Conservation (phyloP, 2,888 invertebrate species). For the Scelioninae gen. 1 region DNA sequence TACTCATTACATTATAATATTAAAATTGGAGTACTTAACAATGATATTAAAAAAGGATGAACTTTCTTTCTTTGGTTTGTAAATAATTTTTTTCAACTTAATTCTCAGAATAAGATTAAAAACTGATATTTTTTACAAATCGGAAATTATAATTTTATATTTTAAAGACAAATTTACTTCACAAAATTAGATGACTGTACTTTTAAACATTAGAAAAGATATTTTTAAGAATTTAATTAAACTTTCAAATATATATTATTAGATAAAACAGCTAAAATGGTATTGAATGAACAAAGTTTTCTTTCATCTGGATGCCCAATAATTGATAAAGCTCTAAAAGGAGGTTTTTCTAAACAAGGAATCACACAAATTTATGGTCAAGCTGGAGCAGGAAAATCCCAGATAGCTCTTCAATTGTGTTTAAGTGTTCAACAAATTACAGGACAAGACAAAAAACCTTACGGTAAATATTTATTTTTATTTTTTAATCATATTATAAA, state of each 20-base stretch:
- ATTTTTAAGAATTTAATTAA: too few relatives aligned
- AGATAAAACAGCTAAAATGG: slow-evolving; percentile 55
- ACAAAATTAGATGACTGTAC: too few relatives aligned
- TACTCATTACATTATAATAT: too few relatives aligned
- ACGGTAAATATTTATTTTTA: slow-evolving; percentile 80
- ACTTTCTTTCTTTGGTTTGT: too few relatives aligned
- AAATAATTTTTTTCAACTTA: too few relatives aligned
- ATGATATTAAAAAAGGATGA: too few relatives aligned
- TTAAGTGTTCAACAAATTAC: slow-evolving; percentile 87
- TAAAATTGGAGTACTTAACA: too few relatives aligned
- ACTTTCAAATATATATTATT: not conserved
- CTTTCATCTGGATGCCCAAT: slow-evolving; percentile 86
- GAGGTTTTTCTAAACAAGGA: slow-evolving; percentile 89
- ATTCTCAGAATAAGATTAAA: too few relatives aligned
- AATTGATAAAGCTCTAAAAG: slow-evolving; percentile 87
- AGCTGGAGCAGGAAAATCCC: slow-evolving; percentile 93
- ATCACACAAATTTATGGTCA: slow-evolving; percentile 92
- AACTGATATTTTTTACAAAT: too few relatives aligned
- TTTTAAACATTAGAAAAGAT: too few relatives aligned
- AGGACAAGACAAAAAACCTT: slow-evolving; percentile 85
- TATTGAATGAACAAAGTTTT: slow-evolving; percentile 73
- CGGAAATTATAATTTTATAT: too few relatives aligned
- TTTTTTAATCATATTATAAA: slow-evolving; percentile 3
- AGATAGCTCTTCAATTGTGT: slow-evolving; percentile 90
- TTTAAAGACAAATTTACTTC: too few relatives aligned